Base-by-base conservation (phyloP, 2,113 vertebrate genomes). In the Trogon surrucura region DNA sequence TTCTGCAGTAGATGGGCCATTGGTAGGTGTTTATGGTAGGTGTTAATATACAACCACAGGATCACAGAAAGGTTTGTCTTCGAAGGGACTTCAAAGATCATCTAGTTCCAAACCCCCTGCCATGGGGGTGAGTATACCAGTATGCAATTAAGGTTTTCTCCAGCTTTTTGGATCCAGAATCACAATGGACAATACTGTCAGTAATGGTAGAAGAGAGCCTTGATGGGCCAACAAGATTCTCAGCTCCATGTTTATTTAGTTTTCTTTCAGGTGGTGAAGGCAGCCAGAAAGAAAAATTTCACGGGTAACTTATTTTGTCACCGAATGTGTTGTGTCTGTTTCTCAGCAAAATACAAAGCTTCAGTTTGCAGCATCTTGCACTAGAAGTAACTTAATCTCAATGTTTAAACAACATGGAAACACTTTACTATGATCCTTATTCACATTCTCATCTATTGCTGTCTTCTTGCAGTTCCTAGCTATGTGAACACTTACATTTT, bases 271-370 rank as follows among this genome's bases (percentile, higher is more conserved):
- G 38, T 80, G 27, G 56, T 48, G 69, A 91, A 94, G 69, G 18
- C 48, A 91, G 72, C 5, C 67, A 81, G 82, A 84, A 82, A 87
- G 61, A 88, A 94, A 83, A 95, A 73, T 67, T 41, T 62, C 73
- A 69, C 61, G 15, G 86, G 87, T 92, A 50, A 57, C 53, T 95
- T 95, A 70, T 72, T 79, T 93, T 94, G 34, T 89, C 65, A 56
- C 78, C 58, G 53, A 78, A 56, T 73, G 30, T 93, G 93, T 85
- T 90, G 73, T 88, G 89, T 80, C 85, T 96, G 19, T 77, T 91
- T 83, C 91, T 95, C 83, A 2, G 60, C 62, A 91, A 93, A 85
- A 50, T 1, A 6, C 61, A 86, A 86, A 78, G 61, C 71, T 95
- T 84, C 41, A 67, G n/a, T 81, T 91, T 91, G 65, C 38, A 89